Percentiles rank a stretch among this genome's conserved stretches.
Evolutionary conservation across 2,113 vertebrate genomes (phyloP).

Genomic region (Opisthocomus hoazin): DNA sequence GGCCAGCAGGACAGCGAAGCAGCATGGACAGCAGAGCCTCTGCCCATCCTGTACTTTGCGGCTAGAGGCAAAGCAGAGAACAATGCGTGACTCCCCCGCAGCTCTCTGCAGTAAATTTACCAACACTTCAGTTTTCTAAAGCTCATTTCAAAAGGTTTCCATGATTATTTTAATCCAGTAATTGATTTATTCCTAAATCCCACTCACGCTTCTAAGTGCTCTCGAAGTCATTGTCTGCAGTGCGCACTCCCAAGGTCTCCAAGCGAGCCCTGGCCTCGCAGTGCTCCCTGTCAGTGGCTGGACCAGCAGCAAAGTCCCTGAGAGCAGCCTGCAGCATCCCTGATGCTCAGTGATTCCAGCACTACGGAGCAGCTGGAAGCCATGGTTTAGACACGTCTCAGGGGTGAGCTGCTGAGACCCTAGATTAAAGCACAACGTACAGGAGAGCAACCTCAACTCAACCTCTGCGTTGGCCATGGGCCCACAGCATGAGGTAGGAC

Average conservation of each 20-base stretch:
- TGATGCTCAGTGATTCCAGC: background rate
- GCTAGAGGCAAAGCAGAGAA: background rate
- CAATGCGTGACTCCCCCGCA: background rate
- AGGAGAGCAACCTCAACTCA: background rate
- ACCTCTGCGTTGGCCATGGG: background rate
- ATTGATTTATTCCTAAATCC: background rate
- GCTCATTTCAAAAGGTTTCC: background rate
- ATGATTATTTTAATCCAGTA: constrained; percentile 24
- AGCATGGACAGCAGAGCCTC: background rate
- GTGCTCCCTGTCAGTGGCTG: background rate
- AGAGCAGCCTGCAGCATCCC: background rate
- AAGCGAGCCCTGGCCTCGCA: background rate
- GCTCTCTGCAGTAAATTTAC: background rate
- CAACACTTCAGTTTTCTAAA: background rate
- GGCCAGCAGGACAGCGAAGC: background rate
- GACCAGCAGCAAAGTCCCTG: background rate
- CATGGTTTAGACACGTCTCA: background rate
- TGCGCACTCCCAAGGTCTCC: rapidly evolving
- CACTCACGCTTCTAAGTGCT: background rate
- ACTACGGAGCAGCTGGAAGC: background rate
- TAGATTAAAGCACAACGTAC: background rate
- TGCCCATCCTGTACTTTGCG: background rate
- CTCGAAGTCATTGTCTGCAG: background rate
- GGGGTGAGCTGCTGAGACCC: background rate
- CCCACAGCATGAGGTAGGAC: background rate